Evolutionary conservation across 2,888 invertebrate genomes (phyloP).

Genomic region (Drosophila histrio): DNA sequence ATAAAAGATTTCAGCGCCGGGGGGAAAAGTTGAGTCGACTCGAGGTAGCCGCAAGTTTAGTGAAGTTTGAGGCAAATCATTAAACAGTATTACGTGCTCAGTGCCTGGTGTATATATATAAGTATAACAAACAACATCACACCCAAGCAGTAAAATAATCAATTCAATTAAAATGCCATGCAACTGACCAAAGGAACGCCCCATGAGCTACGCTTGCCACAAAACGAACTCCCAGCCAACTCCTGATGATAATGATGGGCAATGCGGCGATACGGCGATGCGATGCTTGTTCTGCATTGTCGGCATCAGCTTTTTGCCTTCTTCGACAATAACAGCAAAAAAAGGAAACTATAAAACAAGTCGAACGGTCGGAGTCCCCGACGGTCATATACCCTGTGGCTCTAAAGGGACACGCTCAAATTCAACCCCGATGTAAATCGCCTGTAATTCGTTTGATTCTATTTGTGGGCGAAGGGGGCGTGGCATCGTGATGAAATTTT

Average conservation of each 20-base stretch:
- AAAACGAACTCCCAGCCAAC: slow-evolving; percentile 12
- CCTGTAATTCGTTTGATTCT: too few relatives aligned
- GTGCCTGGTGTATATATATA: slow-evolving; percentile 19
- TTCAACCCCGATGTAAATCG: too few relatives aligned
- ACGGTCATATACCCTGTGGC: too few relatives aligned
- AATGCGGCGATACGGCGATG: slow-evolving; percentile 31
- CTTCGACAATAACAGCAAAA: slow-evolving; percentile 8
- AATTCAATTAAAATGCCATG: slow-evolving; percentile 79
- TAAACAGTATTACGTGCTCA: slow-evolving; percentile 56
- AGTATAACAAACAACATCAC: slow-evolving; percentile 74
- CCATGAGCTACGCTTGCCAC: slow-evolving; percentile 47
- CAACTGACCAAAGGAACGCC: slow-evolving; percentile 67
- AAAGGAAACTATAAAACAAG: slow-evolving; percentile 5
- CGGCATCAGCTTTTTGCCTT: slow-evolving; percentile 39
- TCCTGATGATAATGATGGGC: slow-evolving; percentile 70
- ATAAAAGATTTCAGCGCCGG: slow-evolving; percentile 66
- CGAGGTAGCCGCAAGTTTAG: slow-evolving; percentile 22
- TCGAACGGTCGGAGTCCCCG: too few relatives aligned
- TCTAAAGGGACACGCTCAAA: too few relatives aligned
- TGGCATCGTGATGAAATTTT: too few relatives aligned
- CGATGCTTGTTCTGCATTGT: slow-evolving; percentile 38
- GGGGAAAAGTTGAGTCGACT: slow-evolving; percentile 41
- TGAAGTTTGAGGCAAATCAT: slow-evolving; percentile 58
- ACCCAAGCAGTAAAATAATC: slow-evolving; percentile 77
- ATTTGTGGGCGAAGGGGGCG: too few relatives aligned